Percentiles rank a stretch among this genome's conserved stretches.
Evolutionary conservation across 2,888 invertebrate species (phyloP).

Genomic region (Prosapia bicincta): DNA sequence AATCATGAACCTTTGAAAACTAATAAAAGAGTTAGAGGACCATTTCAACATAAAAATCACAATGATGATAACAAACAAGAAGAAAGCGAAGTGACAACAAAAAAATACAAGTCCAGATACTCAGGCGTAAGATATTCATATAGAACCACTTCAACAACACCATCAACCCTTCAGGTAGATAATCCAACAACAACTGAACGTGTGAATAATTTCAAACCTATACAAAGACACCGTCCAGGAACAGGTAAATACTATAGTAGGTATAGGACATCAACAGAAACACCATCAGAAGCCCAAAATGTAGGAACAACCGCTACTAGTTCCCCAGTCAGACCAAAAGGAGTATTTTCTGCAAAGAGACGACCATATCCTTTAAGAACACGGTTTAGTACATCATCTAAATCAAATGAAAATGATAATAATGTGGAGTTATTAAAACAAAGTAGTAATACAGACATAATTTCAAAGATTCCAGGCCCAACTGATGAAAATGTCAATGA

Average conservation of each 20-base stretch:
- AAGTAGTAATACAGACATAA: not conserved
- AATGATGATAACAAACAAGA: constrained; percentile 48
- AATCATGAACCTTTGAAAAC: constrained; percentile 47
- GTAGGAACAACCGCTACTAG: constrained; percentile 31
- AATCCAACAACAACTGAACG: constrained; percentile 37
- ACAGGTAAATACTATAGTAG: constrained; percentile 42
- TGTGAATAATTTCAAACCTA: constrained; percentile 34
- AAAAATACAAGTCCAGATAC: constrained; percentile 35
- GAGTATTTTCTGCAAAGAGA: constrained; percentile 41
- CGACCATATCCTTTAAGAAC: constrained; percentile 36
- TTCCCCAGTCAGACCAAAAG: constrained; percentile 36
- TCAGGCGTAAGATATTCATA: constrained; percentile 31
- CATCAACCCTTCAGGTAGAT: constrained; percentile 27
- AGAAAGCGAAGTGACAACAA: constrained; percentile 46
- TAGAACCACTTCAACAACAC: constrained; percentile 34
- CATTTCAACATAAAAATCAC: constrained; percentile 32
- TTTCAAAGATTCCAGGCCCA: constrained; percentile 1
- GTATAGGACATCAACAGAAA: constrained; percentile 39
- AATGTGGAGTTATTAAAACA: constrained; percentile 5
- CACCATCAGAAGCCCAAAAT: constrained; percentile 27
- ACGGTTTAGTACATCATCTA: constrained; percentile 29
- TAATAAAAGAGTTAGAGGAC: constrained; percentile 41
- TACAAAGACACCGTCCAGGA: constrained; percentile 36
- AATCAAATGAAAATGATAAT: constrained; percentile 34
- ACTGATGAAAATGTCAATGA: constrained; percentile 33